A percentile compares a stretch with the other conserved stretches of the same genome.
Conservation (phyloP, 2,113 vertebrate genomes). For the Halcyon senegalensis region DNA sequence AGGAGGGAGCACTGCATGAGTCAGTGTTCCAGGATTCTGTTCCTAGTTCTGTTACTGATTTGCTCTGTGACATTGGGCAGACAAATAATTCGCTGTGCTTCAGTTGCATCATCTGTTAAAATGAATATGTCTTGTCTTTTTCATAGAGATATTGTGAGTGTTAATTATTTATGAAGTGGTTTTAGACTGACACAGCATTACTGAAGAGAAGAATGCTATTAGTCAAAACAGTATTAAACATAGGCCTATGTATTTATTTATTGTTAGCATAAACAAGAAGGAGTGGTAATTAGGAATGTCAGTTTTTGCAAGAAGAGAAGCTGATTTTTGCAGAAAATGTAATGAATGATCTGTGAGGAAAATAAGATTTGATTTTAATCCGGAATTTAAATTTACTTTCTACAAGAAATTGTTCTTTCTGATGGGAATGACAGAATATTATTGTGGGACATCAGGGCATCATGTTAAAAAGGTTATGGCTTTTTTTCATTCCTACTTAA, state of each 20-base stretch:
- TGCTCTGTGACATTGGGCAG: background rate
- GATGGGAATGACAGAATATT: background rate
- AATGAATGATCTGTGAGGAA: background rate
- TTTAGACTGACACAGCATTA: background rate
- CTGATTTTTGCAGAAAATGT: background rate
- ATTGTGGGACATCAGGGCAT: background rate
- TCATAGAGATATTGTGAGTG: background rate
- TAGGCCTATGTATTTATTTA: background rate
- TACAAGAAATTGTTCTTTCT: background rate
- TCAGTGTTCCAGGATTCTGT: background rate
- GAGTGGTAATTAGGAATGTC: background rate
- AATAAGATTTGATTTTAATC: background rate
- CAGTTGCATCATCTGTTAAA: background rate
- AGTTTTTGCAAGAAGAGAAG: background rate
- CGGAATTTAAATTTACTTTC: background rate
- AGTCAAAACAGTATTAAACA: background rate
- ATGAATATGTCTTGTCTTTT: background rate
- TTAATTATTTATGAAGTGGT: constrained; percentile 13
- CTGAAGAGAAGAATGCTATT: background rate
- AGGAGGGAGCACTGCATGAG: background rate
- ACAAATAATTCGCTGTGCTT: constrained; percentile 21
- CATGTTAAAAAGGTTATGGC: rapidly evolving
- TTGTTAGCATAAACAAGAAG: constrained; percentile 3
- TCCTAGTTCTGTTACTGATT: background rate
- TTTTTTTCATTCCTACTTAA: background rate